phyloP scores from a whole-genome alignment of 2,113 vertebrate genomes.

The Meles meles region DNA sequence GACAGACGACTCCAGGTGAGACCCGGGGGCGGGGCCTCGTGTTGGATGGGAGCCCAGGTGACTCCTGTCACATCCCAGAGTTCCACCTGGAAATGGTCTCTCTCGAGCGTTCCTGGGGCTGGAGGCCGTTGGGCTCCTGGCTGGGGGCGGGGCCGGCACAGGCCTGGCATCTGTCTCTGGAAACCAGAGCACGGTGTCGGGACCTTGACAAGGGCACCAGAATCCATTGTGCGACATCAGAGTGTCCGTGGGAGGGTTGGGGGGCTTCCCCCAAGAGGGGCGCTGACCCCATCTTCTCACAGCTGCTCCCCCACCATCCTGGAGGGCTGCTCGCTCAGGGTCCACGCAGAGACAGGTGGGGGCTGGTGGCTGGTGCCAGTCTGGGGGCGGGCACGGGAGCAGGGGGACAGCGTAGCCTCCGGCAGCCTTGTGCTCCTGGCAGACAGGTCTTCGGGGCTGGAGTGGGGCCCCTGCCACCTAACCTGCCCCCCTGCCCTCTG shows the following conservation, averaged over 20 bases:
- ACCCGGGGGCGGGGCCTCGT: background rate
- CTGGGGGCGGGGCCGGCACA: rapidly evolving
- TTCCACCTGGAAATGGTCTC: background rate
- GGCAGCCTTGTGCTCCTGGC: background rate
- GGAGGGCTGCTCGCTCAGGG: background rate
- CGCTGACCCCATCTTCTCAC: rapidly evolving
- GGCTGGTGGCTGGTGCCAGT: background rate
- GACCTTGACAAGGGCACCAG: rapidly evolving
- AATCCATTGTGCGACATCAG: rapidly evolving
- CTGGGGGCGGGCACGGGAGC: no score
- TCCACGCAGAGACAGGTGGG: rapidly evolving
- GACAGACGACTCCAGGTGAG: slow-evolving; percentile 96
- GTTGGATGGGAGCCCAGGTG: background rate
- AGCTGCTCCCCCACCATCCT: background rate
- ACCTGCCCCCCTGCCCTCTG: background rate
- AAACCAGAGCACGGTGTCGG: background rate
- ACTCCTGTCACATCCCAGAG: rapidly evolving
- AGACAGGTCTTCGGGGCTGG: background rate
- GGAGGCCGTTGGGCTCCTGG: background rate
- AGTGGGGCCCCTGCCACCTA: rapidly evolving
- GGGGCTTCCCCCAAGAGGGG: rapidly evolving
- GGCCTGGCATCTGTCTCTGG: background rate
- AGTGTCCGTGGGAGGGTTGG: rapidly evolving
- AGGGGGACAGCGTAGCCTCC: background rate
- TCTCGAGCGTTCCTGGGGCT: rapidly evolving